These are phyloP conservation scores for Cheilinus undulatus DNA, from an alignment of 2,113 vertebrate species.

Conservation along the genomic window DNA sequence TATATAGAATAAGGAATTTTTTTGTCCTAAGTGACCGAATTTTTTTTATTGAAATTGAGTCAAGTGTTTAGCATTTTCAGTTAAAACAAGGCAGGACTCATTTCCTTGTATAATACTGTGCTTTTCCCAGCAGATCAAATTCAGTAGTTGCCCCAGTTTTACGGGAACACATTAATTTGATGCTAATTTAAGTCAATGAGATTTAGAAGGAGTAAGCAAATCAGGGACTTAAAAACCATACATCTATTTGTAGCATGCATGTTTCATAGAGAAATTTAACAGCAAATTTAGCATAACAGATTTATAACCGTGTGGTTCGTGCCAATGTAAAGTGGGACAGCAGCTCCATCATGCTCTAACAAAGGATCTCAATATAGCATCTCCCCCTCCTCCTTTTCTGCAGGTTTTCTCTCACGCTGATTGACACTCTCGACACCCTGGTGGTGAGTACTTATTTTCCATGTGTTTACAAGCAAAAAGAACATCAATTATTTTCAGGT, in stretches of 20 bases:
- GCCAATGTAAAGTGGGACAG: slow-evolving; percentile 18
- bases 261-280: slow-evolving; percentile 14
- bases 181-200: slow-evolving; percentile 8
- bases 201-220: background rate
- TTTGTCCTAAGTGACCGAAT: background rate
- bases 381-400: slow-evolving; percentile 3
- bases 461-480: background rate
- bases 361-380: slow-evolving; percentile 4
- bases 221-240: too few species aligned
- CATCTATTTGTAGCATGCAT: background rate
- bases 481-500: background rate
- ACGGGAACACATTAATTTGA: background rate
- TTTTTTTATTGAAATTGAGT: background rate
- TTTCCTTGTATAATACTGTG: background rate
- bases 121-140: background rate
- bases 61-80: background rate
- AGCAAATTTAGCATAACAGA: background rate
- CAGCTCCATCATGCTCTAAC: slow-evolving; percentile 11
- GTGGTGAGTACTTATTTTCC: slow-evolving; percentile 78
- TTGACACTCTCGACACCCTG: slow-evolving; percentile 86
- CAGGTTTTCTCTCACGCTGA: slow-evolving; percentile 87
- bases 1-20: background rate
- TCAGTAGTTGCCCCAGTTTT: background rate
- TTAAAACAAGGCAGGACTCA: background rate
- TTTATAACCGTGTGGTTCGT: background rate